These are phyloP conservation scores for Aethina tumida DNA, from an alignment of 1,140 invertebrate genomes.

Conservation along the genomic window DNA sequence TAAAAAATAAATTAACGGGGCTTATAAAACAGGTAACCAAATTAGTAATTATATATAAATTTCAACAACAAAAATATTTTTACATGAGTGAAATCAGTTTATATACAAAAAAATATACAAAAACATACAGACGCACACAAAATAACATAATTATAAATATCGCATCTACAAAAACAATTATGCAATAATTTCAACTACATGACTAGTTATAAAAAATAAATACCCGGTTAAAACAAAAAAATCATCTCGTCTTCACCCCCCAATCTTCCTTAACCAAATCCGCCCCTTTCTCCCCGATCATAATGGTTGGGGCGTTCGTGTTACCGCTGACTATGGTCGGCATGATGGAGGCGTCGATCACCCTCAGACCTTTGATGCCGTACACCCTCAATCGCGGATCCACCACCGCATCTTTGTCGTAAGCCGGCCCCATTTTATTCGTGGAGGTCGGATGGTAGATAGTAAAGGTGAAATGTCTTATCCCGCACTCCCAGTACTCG, in stretches of 20 bases:
- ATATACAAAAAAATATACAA: too few species aligned
- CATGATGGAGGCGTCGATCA: conserved; percentile 56
- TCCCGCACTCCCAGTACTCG: conserved; percentile 77
- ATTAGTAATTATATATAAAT: too few species aligned
- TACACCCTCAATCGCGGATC: conserved; percentile 52
- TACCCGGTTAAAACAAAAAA: too few species aligned
- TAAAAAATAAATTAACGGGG: too few species aligned
- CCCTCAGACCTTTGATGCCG: conserved; percentile 44
- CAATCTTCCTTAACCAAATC: conserved; percentile 57
- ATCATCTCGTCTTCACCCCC: conserved; percentile 23
- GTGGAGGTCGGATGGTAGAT: conserved; percentile 80
- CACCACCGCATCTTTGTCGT: conserved; percentile 68
- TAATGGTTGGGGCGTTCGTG: conserved; percentile 53
- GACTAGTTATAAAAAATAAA: too few species aligned
- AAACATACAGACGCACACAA: too few species aligned
- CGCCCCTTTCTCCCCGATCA: conserved; percentile 56
- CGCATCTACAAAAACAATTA: too few species aligned
- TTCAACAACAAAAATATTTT: too few species aligned
- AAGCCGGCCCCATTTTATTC: conserved; percentile 74
- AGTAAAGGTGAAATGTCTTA: conserved; percentile 73
- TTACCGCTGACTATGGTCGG: conserved; percentile 54
- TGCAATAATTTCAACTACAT: too few species aligned
- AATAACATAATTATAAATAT: too few species aligned
- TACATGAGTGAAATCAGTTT: too few species aligned
- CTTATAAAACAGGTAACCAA: too few species aligned